Conservation (phyloP, 2,888 invertebrate genomes). For the Brachylomia viminalis region DNA sequence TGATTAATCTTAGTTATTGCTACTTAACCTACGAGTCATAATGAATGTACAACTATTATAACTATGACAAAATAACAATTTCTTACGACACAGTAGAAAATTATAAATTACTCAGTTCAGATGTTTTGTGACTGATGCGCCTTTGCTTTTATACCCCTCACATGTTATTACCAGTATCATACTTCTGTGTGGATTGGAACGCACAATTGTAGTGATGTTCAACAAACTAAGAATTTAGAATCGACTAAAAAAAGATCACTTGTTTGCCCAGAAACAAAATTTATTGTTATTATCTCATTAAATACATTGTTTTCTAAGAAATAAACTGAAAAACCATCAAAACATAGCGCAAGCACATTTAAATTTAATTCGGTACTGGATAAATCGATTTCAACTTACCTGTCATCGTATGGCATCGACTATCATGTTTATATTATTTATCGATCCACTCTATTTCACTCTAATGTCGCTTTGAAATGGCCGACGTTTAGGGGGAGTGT, state of each 20-base stretch:
- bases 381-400: slow-evolving; percentile 47
- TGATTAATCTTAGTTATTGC: too few species aligned
- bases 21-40: too few species aligned
- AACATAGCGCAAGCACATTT: too few species aligned
- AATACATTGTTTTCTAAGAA: background rate
- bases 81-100: too few species aligned
- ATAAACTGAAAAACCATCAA: background rate
- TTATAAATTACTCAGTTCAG: too few species aligned
- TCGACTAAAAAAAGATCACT: slow-evolving; percentile 5
- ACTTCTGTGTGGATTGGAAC: slow-evolving; percentile 17
- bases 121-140: too few species aligned
- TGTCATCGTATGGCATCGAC: slow-evolving; percentile 64
- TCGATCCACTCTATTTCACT: slow-evolving; percentile 76
- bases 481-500: slow-evolving; percentile 90
- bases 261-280: rapidly evolving
- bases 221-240: background rate
- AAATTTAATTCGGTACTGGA: background rate
- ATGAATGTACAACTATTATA: too few species aligned
- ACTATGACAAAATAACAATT: too few species aligned
- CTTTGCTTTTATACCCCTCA: too few species aligned
- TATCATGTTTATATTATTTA: slow-evolving; percentile 77
- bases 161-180: background rate
- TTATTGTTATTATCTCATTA: background rate
- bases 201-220: slow-evolving; percentile 26
- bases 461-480: slow-evolving; percentile 89